Evolutionary conservation across 2,888 invertebrate genomes (phyloP), one percentile per base, ranked within the genome.

Genomic region (Scaptomyza cyrtandrae): DNA sequence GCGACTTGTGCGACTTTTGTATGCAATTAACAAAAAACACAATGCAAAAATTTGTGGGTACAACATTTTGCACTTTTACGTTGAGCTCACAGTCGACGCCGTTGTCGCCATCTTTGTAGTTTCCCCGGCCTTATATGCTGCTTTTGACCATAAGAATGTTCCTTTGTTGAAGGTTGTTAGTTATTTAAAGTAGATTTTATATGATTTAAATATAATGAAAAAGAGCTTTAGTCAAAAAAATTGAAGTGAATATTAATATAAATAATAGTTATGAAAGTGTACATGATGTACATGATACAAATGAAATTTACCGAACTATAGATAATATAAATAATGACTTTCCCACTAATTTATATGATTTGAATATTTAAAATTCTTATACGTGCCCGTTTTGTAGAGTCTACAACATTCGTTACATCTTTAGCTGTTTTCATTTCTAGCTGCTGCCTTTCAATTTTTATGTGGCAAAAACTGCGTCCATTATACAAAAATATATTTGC

Each of bases 61-160:
- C 85, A 85, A 66, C 80, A 71, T 69, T 81, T 81, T 82, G 81
- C 81, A 81, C 81, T 82, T 59, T 65, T 72, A 50, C 46, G 44
- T 45, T 50, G 53, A 14, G 14, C 9, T 39, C 14, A 7, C 14
- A 9, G 14, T 14, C 14, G n/a, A 6, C n/a, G n/a, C 2, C n/a
- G 37, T 37, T 7, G 39, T 39, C n/a, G n/a, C 3, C 39, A 14
- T 14, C 14, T n/a, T 39, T 6, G 5, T 14, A 10, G 1, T 41
- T 10, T 4, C 10, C 10, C 10, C 10, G 5, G 41, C 1, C 41
- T 16, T 6, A 3, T 41, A 14, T 16, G 39, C 39, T 41, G 16
- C 3, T 16, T 9, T 41, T 41, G 16, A 16, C 41, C 10, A 41
- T 41, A 16, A 16, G 16, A 41, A 41, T 41, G 41, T 10, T 41